These are phyloP conservation scores for Astatoreochromis straeleni DNA, from an alignment of 2,113 vertebrate species.

Conservation along the genomic window DNA sequence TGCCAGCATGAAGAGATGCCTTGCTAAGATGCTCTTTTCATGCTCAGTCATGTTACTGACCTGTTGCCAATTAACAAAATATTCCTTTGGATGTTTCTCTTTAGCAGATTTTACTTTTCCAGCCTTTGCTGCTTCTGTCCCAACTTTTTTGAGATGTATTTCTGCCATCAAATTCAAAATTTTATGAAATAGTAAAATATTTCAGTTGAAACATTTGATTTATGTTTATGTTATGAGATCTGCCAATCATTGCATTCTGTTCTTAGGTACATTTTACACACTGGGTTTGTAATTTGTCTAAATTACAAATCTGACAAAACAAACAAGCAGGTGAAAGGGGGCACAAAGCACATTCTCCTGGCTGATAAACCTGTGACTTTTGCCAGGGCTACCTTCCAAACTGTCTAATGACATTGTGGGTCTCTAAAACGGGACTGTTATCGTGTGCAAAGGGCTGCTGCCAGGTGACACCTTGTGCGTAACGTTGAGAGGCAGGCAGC, in stretches of 20 bases:
- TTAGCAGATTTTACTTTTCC: not conserved
- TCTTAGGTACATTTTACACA: not conserved
- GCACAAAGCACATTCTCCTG: not conserved
- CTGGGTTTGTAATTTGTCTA: not conserved
- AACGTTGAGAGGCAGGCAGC: not conserved
- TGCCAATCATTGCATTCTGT: not conserved
- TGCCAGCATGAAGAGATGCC: not conserved
- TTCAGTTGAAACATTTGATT: not conserved
- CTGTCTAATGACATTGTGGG: not conserved
- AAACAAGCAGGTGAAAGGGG: not conserved
- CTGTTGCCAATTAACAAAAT: not conserved
- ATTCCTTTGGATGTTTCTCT: not conserved
- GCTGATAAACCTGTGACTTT: not conserved
- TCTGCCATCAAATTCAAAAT: accelerated
- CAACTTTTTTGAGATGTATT: not conserved
- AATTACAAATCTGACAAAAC: not conserved
- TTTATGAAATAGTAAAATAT: not conserved
- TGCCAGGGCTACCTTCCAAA: not conserved
- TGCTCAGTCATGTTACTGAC: not conserved
- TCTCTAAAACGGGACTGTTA: not conserved
- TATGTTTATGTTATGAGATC: not conserved
- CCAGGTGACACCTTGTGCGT: not conserved
- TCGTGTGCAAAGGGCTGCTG: not conserved
- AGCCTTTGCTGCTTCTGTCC: accelerated
- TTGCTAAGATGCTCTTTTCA: not conserved